Conservation (phyloP, 2,797 vertebrate genomes). For the Poecilia picta region DNA sequence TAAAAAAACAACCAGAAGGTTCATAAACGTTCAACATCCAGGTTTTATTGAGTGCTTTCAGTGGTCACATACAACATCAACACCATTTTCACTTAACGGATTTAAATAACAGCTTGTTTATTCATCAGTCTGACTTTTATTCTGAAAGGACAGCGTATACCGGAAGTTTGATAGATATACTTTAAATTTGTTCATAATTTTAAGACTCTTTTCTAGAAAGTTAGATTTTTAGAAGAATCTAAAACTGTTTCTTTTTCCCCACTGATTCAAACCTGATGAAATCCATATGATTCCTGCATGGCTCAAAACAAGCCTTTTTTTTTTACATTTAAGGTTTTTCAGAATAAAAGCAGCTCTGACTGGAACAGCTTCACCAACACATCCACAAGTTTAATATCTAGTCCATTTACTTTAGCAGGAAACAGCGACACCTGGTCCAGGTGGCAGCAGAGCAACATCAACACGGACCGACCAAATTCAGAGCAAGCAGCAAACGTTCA, state of each 20-base stretch:
- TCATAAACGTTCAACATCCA: neutral
- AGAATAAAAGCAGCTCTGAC: neutral
- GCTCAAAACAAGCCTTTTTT: neutral
- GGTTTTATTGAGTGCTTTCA: neutral
- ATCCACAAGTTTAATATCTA: neutral
- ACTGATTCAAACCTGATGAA: neutral
- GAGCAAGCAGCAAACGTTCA: neutral
- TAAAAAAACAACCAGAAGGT: neutral
- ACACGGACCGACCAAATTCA: neutral
- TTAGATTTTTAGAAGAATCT: neutral
- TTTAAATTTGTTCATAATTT: no score
- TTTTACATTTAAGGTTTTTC: neutral
- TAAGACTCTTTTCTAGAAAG: no score
- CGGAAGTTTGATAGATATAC: neutral
- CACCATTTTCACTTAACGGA: neutral
- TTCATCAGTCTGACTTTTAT: constrained; percentile 7
- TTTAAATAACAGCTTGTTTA: neutral
- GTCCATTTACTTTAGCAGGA: neutral
- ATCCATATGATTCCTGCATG: no score
- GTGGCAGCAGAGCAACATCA: neutral
- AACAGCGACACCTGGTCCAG: neutral
- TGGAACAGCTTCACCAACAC: neutral
- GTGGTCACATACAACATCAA: neutral
- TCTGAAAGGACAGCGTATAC: neutral
- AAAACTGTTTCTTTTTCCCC: neutral